These are phyloP conservation scores for Drosophila leontia DNA, from an alignment of 1,140 invertebrate species.

Conservation along the genomic window DNA sequence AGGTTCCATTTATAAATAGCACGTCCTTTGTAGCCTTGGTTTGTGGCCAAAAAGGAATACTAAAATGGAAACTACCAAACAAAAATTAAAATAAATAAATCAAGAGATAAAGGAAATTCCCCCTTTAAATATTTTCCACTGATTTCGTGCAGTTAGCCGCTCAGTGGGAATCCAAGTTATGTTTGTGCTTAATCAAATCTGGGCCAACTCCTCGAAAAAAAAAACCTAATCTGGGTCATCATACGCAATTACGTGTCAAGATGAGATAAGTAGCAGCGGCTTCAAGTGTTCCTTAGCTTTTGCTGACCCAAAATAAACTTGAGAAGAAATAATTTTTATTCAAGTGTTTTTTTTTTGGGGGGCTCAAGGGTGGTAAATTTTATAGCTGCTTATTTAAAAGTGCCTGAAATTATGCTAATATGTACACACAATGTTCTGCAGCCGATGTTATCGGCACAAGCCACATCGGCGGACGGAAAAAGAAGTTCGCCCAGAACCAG, in stretches of 20 bases:
- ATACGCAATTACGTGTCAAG: constrained; percentile 24
- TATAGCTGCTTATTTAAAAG: constrained; percentile 40
- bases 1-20: constrained; percentile 25
- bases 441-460: constrained; percentile 25
- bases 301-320: constrained; percentile 24
- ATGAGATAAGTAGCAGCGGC: constrained; percentile 21
- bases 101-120: neutral
- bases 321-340: constrained; percentile 8
- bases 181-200: constrained; percentile 26
- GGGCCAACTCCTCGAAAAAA: neutral
- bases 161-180: constrained; percentile 7
- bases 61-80: neutral
- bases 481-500: constrained; percentile 14
- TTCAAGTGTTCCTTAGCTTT: constrained; percentile 1
- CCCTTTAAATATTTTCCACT: neutral
- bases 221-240: constrained; percentile 25
- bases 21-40: neutral
- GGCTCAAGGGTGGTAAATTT: constrained; percentile 11
- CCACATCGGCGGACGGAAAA: constrained; percentile 4
- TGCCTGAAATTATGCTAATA: constrained; percentile 49
- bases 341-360: neutral
- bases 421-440: constrained; percentile 11
- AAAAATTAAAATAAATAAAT: neutral
- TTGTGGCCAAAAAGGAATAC: neutral
- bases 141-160: constrained; percentile 6